Conservation (phyloP, 2,113 vertebrate genomes). For the Tyrannus savana region DNA sequence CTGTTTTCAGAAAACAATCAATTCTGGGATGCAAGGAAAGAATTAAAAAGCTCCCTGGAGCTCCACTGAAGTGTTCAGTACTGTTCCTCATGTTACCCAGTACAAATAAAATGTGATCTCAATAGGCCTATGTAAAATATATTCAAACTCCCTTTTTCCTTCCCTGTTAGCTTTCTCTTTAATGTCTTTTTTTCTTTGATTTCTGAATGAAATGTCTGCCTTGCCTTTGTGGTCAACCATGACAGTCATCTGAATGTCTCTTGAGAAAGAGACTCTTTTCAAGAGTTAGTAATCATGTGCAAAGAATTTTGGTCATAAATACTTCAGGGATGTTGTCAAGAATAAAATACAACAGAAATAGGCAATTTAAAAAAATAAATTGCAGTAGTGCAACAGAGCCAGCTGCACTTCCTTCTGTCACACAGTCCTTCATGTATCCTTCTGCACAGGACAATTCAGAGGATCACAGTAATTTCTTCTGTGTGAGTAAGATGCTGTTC, state of each 20-base stretch:
- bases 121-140: not conserved
- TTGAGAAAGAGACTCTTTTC: slow-evolving; percentile 10
- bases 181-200: slow-evolving; percentile 34
- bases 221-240: slow-evolving; percentile 33
- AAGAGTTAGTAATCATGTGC: slow-evolving; percentile 42
- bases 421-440: not conserved
- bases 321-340: slow-evolving; percentile 43
- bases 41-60: not conserved
- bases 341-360: slow-evolving; percentile 49
- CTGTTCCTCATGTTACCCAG: not conserved
- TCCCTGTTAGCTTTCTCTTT: slow-evolving; percentile 24
- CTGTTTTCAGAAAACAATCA: not conserved
- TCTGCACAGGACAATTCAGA: not conserved
- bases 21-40: not conserved
- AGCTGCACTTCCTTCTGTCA: not conserved
- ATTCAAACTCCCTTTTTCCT: not conserved
- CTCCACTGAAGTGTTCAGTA: not conserved
- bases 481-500: not conserved
- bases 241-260: not conserved
- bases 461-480: not conserved
- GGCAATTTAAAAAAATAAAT: not conserved
- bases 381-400: not conserved
- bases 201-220: slow-evolving; percentile 58
- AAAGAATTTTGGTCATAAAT: slow-evolving; percentile 53
- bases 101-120: slow-evolving; percentile 26